A percentile compares a stretch with the other conserved stretches of the same genome.
phyloP scores from a whole-genome alignment of 2,113 vertebrate species.

The Tursiops truncatus region DNA sequence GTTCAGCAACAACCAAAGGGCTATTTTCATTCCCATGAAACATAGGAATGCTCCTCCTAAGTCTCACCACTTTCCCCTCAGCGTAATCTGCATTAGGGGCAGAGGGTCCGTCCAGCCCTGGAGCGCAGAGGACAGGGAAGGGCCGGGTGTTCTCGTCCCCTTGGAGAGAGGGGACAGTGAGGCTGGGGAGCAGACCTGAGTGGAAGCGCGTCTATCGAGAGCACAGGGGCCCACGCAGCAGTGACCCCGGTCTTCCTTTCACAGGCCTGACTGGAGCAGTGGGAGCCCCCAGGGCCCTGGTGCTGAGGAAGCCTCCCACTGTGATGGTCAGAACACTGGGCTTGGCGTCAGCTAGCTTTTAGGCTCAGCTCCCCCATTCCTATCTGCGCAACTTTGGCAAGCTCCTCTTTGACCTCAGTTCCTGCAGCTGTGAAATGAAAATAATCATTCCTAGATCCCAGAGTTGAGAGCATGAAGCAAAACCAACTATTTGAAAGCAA shows the following conservation, averaged over 20 bases:
- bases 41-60: not conserved
- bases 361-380: not conserved
- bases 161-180: not conserved
- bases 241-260: not conserved
- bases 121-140: not conserved
- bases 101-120: not conserved
- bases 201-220: not conserved
- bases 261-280: not conserved
- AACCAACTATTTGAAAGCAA: not conserved
- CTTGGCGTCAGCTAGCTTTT: not conserved
- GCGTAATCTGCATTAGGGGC: not conserved
- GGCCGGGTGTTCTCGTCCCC: not conserved
- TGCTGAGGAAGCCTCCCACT: not conserved
- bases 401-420: not conserved
- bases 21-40: not conserved
- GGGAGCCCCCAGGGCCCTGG: accelerated
- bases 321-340: not conserved
- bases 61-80: not conserved
- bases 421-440: slow-evolving; percentile 17
- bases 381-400: not conserved
- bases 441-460: not conserved
- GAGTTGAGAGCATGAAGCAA: not conserved
- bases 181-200: not conserved
- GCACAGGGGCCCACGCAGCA: not conserved
- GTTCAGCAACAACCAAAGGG: not conserved